Conservation (phyloP, 1,140 invertebrate genomes). For the Littorina saxatilis region DNA sequence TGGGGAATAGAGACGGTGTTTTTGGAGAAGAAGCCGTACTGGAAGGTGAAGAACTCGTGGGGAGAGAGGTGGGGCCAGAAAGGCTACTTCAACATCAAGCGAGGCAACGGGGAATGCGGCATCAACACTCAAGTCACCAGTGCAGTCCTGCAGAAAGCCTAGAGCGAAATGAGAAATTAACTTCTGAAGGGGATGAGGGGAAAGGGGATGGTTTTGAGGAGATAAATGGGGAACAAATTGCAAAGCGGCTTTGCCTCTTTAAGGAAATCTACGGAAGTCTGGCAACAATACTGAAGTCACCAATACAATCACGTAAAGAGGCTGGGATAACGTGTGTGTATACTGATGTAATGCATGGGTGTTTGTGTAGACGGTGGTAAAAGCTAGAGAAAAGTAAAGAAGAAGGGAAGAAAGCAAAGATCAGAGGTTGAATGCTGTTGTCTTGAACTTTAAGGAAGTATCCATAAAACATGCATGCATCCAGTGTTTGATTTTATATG, state of each 20-base stretch:
- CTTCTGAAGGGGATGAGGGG: not conserved
- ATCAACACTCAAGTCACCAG: constrained; percentile 71
- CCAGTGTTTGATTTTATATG: too few species aligned
- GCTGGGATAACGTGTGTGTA: too few species aligned
- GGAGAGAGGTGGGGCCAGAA: constrained; percentile 68
- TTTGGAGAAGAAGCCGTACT: constrained; percentile 65
- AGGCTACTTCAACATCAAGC: constrained; percentile 69
- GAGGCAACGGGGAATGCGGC: constrained; percentile 68
- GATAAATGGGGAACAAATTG: not conserved
- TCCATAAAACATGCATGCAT: too few species aligned
- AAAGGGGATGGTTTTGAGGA: not conserved
- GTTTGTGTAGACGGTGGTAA: too few species aligned
- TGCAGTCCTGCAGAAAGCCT: constrained; percentile 52
- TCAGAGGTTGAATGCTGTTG: too few species aligned
- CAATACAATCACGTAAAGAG: too few species aligned
- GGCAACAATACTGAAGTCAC: not conserved
- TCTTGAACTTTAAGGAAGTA: too few species aligned
- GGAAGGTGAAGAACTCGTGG: constrained; percentile 74
- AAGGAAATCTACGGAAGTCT: not conserved
- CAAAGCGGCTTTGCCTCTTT: not conserved
- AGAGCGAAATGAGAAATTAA: not conserved
- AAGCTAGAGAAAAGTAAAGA: too few species aligned
- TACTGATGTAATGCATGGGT: too few species aligned
- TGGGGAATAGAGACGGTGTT: constrained; percentile 66
- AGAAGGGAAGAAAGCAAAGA: too few species aligned